These are phyloP conservation scores for Choristoneura rosaceana DNA, from an alignment of 2,888 invertebrate genomes.

Conservation along the genomic window DNA sequence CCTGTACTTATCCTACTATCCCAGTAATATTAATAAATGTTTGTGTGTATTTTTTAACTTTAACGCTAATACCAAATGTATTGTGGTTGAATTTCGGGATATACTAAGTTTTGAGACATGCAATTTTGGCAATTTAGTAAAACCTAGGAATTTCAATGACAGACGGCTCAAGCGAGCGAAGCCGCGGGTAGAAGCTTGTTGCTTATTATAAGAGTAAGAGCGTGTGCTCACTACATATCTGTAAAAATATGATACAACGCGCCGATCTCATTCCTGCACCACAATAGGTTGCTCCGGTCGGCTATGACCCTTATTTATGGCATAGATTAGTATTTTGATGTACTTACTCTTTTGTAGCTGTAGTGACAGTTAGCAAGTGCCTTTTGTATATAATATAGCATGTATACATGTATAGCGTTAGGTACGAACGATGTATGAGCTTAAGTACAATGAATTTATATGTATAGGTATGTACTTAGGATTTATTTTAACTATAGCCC, in stretches of 20 bases:
- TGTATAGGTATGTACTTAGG: slow-evolving; percentile 44
- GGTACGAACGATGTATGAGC: slow-evolving; percentile 38
- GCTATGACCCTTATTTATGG: slow-evolving; percentile 13
- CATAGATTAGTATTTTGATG: slow-evolving; percentile 36
- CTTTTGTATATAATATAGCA: slow-evolving; percentile 41
- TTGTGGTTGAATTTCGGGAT: too few species aligned
- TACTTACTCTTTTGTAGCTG: slow-evolving; percentile 40
- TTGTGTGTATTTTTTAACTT: too few species aligned
- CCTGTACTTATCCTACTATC: neutral
- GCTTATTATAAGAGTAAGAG: neutral
- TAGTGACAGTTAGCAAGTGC: slow-evolving; percentile 42
- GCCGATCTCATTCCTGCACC: neutral
- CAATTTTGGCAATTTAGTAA: too few species aligned
- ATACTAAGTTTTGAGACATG: too few species aligned
- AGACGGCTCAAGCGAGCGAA: too few species aligned
- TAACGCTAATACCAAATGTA: too few species aligned
- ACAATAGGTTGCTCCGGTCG: slow-evolving; percentile 24
- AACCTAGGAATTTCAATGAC: too few species aligned
- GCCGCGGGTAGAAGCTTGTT: neutral
- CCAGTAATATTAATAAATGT: too few species aligned
- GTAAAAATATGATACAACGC: slow-evolving; percentile 2
- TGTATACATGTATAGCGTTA: slow-evolving; percentile 23
- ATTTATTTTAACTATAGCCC: slow-evolving; percentile 40
- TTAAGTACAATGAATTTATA: slow-evolving; percentile 67
- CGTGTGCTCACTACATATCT: slow-evolving; percentile 28